Base-by-base conservation (phyloP, 2,888 invertebrate species). In the Stictocephala bisonia region DNA sequence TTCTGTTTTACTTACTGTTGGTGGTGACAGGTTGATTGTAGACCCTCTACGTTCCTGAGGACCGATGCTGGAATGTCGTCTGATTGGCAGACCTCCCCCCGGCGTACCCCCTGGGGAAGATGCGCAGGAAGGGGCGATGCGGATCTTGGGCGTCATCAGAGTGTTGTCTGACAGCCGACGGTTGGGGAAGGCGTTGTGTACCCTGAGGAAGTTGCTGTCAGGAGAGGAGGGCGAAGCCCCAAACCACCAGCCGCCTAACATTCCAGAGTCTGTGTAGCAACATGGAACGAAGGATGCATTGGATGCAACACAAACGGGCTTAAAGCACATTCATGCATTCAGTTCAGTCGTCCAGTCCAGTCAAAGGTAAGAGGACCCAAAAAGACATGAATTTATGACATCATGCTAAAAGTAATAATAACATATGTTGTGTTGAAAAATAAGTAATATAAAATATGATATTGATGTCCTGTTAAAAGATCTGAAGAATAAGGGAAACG, bases 151-250 rank as follows among this genome's bases (percentile, higher is more conserved):
- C 11, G 85, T 93, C 92, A 95, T 94, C 82, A 96, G 86, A 58
- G 95, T 95, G 83, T 96, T 96, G 85, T 96, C 96, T 24, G 95
- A 96, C 71, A 96, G 89, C 67, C 96, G 91, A 69, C 96, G 90
- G 83, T 91, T 94, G 67, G 94, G 93, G 83, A 95, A 93, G 77
- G 92, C 91, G 82, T 87, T 91, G 75, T 90, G 90, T 31, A 96
- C 96, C 72, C 94, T 90, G 82, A 96, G 86, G 86, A 95, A 94
- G 85, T 95, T 95, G 83, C 90, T 91, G 82, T 93, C 93, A 77
- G 91, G 93, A n/a, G 92, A 91, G 13, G 93, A 92, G 24, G 93
- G 92, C 74, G 90, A 91, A n/a, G 90, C 91, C 51, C 93, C 93
- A 83, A 93, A 93, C 91, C 93, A 92, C 92, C 93, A 93, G 76